Conservation (phyloP, 2,113 vertebrate genomes). For the Brachyistius frenatus region DNA sequence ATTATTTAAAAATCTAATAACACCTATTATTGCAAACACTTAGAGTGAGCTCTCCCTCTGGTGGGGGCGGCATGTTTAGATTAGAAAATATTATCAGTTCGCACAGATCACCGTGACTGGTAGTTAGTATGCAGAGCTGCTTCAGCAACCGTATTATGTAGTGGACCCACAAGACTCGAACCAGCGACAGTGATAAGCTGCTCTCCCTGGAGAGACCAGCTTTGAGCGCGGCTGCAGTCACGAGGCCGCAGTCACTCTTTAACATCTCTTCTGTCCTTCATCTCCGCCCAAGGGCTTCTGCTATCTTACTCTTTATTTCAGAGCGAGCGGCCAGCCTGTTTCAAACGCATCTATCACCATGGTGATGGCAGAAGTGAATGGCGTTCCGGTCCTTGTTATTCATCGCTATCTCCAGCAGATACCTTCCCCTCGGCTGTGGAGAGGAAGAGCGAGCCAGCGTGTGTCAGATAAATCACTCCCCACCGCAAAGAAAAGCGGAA, state of each 20-base stretch:
- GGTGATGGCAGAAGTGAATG: slow-evolving; percentile 36
- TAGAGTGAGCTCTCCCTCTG: slow-evolving; percentile 41
- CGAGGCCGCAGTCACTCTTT: slow-evolving; percentile 35
- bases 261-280: slow-evolving; percentile 54
- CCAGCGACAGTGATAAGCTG: slow-evolving; percentile 7
- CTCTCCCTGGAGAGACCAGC: neutral
- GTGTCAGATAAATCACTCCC: slow-evolving; percentile 44
- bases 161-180: slow-evolving; percentile 9
- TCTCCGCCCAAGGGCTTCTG: slow-evolving; percentile 36
- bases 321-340: slow-evolving; percentile 13
- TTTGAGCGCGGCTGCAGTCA: slow-evolving; percentile 19
- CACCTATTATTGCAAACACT: slow-evolving; percentile 54
- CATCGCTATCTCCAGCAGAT: slow-evolving; percentile 32
- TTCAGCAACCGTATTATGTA: slow-evolving; percentile 21
- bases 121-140: slow-evolving; percentile 31
- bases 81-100: slow-evolving; percentile 25
- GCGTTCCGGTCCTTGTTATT: slow-evolving; percentile 31
- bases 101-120: slow-evolving; percentile 4
- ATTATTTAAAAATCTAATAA: slow-evolving; percentile 54
- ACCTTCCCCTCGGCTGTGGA: slow-evolving; percentile 7
- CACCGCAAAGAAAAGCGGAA: slow-evolving; percentile 29
- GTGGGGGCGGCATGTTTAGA: slow-evolving; percentile 23
- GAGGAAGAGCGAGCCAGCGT: slow-evolving; percentile 23
- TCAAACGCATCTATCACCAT: slow-evolving; percentile 59
- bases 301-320: slow-evolving; percentile 39